A percentile compares a stretch with the other conserved stretches of the same genome.
Evolutionary conservation across 1,140 invertebrate genomes (phyloP).

Genomic region (Ridgeia piscesae): DNA sequence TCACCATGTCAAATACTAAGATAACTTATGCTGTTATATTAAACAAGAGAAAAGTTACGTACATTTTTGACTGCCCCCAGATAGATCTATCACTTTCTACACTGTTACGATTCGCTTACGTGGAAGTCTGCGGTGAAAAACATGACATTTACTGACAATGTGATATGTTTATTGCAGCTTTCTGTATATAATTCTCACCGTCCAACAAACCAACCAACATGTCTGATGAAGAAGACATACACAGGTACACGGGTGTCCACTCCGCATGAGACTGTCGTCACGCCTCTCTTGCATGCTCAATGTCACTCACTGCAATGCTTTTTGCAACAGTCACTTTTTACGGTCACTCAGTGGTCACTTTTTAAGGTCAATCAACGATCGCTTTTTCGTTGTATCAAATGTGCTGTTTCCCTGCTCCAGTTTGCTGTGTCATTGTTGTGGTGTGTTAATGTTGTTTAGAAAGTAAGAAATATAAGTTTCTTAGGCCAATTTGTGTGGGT

Average conservation of each 20-base stretch:
- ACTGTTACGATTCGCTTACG: not conserved
- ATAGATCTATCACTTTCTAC: not conserved
- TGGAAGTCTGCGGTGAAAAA: not conserved
- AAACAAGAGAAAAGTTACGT: not conserved
- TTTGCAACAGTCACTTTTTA: not conserved
- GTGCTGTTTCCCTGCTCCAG: not conserved
- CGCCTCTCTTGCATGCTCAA: not conserved
- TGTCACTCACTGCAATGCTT: not conserved
- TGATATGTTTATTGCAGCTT: not conserved
- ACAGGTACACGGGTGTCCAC: not conserved
- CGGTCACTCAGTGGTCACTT: not conserved
- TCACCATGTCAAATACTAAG: not conserved
- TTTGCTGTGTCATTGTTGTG: not conserved
- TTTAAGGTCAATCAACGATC: no score
- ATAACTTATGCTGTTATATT: not conserved
- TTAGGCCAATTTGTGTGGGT: not conserved
- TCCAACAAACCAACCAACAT: not conserved
- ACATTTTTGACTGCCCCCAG: not conserved
- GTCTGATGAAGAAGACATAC: not conserved
- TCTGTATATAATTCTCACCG: constrained; percentile 1
- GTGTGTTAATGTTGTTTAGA: not conserved
- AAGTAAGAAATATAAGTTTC: not conserved
- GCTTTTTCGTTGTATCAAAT: not conserved
- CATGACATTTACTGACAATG: not conserved
- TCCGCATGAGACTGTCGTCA: not conserved